Conservation (phyloP, 2,797 vertebrate genomes). For the Allobates femoralis region DNA sequence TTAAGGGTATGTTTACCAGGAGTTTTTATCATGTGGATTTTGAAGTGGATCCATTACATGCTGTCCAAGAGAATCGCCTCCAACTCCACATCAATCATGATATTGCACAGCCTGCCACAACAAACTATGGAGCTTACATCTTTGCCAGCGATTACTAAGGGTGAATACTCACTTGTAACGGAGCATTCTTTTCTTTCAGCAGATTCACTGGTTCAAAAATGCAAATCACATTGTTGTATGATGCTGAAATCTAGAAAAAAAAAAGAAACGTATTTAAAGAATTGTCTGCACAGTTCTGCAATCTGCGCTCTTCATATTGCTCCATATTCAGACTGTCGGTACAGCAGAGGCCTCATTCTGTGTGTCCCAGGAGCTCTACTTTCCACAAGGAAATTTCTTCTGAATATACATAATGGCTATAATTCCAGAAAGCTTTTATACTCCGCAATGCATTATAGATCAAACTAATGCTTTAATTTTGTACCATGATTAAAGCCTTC, state of each 20-base stretch:
- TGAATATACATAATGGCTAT: background rate
- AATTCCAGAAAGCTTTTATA: background rate
- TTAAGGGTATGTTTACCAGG: too few relatives aligned
- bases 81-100: background rate
- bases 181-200: slow-evolving; percentile 79
- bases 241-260: slow-evolving; percentile 90
- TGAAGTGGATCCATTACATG: too few relatives aligned
- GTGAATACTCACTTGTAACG: slow-evolving; percentile 80
- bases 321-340: too few relatives aligned
- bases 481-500: background rate
- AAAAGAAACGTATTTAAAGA: background rate
- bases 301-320: too few relatives aligned
- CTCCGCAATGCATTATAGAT: background rate
- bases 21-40: too few relatives aligned
- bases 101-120: background rate
- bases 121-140: background rate
- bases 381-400: background rate
- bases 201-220: slow-evolving; percentile 90
- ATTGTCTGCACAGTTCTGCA: too few relatives aligned
- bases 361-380: background rate
- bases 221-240: slow-evolving; percentile 91
- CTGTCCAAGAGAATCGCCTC: background rate
- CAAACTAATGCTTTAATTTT: background rate
- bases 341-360: too few relatives aligned
- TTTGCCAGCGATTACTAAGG: background rate